A percentile compares a stretch with the other conserved stretches of the same genome.
Evolutionary conservation across 1,140 invertebrate species (phyloP).

Genomic region (Melipona quadrifasciata): DNA sequence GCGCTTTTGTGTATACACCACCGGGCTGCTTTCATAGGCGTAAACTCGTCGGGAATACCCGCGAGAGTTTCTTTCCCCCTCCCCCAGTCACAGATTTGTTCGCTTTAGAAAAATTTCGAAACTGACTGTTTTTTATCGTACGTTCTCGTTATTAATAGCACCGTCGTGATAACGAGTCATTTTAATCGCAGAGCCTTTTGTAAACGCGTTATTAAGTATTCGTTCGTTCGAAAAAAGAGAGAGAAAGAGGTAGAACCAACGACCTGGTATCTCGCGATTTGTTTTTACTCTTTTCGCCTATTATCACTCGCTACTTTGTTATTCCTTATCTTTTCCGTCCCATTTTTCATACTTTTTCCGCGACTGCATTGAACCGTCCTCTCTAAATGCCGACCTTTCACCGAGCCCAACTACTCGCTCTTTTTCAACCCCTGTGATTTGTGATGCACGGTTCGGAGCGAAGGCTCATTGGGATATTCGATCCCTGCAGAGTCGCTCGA

Average conservation of each 20-base stretch:
- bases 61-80: neutral
- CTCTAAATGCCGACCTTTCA: neutral
- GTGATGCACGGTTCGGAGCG: neutral
- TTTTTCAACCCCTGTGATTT: neutral
- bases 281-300: conserved; percentile 8
- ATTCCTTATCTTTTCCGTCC: neutral
- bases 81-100: no score
- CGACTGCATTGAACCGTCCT: neutral
- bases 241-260: neutral
- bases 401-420: neutral
- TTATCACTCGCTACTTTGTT: neutral
- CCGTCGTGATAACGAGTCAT: neutral
- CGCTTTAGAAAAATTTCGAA: neutral
- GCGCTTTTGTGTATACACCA: neutral
- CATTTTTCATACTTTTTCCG: conserved; percentile 20
- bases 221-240: neutral
- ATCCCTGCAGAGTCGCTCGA: neutral
- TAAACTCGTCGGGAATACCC: conserved; percentile 24
- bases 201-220: neutral
- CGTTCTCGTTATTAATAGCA: neutral
- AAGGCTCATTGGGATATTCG: neutral
- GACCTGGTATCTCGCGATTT: neutral
- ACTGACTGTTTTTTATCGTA: neutral
- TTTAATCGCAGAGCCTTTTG: neutral
- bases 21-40: conserved; percentile 1